Conservation (phyloP, 2,888 invertebrate species). For the Neria commutata region DNA sequence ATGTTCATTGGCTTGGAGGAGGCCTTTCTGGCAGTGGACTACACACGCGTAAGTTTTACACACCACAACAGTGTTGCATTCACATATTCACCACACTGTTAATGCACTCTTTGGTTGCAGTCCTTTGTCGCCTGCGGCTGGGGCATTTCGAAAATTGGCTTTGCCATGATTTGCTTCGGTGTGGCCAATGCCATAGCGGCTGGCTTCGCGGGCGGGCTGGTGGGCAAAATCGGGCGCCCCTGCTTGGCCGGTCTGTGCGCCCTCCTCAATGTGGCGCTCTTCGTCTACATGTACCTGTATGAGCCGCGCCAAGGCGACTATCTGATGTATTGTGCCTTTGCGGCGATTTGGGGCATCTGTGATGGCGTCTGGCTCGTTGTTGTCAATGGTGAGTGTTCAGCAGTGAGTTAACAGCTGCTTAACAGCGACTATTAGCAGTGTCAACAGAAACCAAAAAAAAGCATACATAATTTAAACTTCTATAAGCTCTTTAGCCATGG, state of each 20-base stretch:
- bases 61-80: background rate
- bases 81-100: background rate
- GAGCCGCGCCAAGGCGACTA: conserved; percentile 72
- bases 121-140: conserved; percentile 85
- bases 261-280: conserved; percentile 72
- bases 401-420: background rate
- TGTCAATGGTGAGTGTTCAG: conserved; percentile 78
- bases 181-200: conserved; percentile 87
- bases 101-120: conserved; percentile 62
- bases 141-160: conserved; percentile 90
- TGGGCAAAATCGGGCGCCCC: conserved; percentile 75
- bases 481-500: no score
- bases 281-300: conserved; percentile 75
- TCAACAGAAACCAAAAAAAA: no score
- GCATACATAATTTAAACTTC: no score
- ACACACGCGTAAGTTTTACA: conserved; percentile 68
- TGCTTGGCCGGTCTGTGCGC: conserved; percentile 80
- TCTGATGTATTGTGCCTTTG: conserved; percentile 76
- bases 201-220: conserved; percentile 77
- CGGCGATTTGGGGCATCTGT: conserved; percentile 86
- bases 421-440: background rate
- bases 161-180: conserved; percentile 93
- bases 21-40: conserved; percentile 87
- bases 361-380: conserved; percentile 93
- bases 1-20: conserved; percentile 94